phyloP scores from a whole-genome alignment of 2,888 invertebrate genomes.

The Chaetoderma sp. region DNA sequence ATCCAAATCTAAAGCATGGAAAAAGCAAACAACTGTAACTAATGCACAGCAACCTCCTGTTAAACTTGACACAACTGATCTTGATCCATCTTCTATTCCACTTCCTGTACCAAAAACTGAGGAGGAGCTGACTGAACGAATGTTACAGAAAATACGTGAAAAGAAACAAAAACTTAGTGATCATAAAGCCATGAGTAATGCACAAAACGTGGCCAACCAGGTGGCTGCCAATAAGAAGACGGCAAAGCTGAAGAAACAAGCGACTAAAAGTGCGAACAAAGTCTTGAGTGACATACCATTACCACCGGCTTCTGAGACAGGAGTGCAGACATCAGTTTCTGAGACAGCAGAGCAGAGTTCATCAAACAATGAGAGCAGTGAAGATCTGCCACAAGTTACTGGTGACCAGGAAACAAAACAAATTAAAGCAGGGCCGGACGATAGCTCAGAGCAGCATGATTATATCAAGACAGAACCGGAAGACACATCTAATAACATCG shows the following conservation, averaged over 20 bases:
- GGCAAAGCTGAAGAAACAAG: not conserved
- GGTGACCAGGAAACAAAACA: no score
- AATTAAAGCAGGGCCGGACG: no score
- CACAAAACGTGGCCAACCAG: not conserved
- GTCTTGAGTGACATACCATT: constrained; percentile 42
- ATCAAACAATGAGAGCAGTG: no score
- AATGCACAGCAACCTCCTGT: no score
- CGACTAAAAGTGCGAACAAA: not conserved
- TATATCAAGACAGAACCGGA: no score
- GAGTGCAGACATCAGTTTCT: constrained; percentile 19
- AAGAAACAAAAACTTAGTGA: constrained; percentile 29
- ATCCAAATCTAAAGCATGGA: constrained; percentile 8
- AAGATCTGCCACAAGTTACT: no score
- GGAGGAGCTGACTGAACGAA: constrained; percentile 41
- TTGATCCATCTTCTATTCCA: constrained; percentile 40
- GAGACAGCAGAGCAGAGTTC: constrained; percentile 21
- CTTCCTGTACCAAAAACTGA: constrained; percentile 44
- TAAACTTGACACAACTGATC: no score
- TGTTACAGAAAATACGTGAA: constrained; percentile 43
- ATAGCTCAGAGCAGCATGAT: no score
- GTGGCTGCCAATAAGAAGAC: not conserved
- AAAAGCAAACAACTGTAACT: not conserved
- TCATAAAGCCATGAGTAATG: not conserved
- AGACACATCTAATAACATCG: no score
- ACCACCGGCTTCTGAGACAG: no score